Conservation (phyloP, 2,888 invertebrate species). For the Drosophila gaucha region DNA sequence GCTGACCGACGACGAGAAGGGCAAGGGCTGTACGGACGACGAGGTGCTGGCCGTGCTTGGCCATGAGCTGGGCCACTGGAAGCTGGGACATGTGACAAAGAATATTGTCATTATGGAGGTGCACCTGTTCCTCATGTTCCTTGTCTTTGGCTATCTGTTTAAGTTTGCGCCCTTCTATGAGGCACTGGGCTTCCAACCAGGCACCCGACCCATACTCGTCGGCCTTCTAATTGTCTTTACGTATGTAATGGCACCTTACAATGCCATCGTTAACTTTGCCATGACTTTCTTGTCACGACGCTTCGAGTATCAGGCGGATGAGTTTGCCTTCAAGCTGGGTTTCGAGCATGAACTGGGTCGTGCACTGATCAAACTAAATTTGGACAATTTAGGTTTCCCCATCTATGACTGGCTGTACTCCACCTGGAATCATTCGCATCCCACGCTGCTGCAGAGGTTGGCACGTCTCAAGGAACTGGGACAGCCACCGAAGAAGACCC, state of each 20-base stretch:
- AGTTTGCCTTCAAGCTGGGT: slow-evolving; percentile 93
- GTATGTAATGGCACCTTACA: slow-evolving; percentile 96
- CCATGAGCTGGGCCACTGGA: slow-evolving; percentile 99
- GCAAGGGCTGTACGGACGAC: slow-evolving; percentile 92
- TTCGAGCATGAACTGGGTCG: slow-evolving; percentile 90
- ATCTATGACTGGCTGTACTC: slow-evolving; percentile 97
- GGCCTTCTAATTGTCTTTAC: slow-evolving; percentile 95
- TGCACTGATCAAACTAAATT: slow-evolving; percentile 96
- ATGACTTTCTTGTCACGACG: slow-evolving; percentile 93
- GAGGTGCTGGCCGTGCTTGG: slow-evolving; percentile 98
- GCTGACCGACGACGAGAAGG: slow-evolving; percentile 82
- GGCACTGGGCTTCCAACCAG: slow-evolving; percentile 93
- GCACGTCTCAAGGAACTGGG: slow-evolving; percentile 83
- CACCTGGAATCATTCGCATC: slow-evolving; percentile 98
- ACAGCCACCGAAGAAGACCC: slow-evolving; percentile 37
- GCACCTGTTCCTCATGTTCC: slow-evolving; percentile 88
- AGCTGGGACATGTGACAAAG: slow-evolving; percentile 94
- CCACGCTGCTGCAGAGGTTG: slow-evolving; percentile 96
- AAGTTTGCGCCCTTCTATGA: slow-evolving; percentile 91
- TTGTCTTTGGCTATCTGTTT: slow-evolving; percentile 88
- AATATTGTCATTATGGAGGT: slow-evolving; percentile 94
- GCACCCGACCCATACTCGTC: slow-evolving; percentile 93
- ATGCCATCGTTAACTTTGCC: slow-evolving; percentile 93
- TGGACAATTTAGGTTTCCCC: slow-evolving; percentile 98
- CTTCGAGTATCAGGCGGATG: slow-evolving; percentile 98